Evolutionary conservation across 2,888 invertebrate species (phyloP), one percentile per base, ranked within the genome.

Genomic region (Lysandra bellargus): DNA sequence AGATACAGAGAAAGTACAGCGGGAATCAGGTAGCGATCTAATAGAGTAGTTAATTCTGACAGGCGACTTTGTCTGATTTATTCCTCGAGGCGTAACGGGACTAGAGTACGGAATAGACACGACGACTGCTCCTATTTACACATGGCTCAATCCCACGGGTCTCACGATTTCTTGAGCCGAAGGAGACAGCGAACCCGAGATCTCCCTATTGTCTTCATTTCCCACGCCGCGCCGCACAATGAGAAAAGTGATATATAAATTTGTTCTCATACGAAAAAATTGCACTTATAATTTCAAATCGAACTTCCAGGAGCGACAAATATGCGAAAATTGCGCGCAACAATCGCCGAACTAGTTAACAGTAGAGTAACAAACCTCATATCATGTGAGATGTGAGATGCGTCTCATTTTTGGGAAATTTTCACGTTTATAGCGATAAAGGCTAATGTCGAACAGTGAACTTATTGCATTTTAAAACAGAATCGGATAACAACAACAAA

Each of bases 151-250:
- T 85, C 85, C 85, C 87, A 86, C 86, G 86, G 85, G 85, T 91
- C 90, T 87, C 90, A 91, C 90, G 90, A 85, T 91, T 89, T 90
- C 90, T 87, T 86, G 85, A 82, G 83, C 80, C 83, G 82, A 82
- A 83, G 84, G 84, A 83, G 83, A 84, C 83, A 85, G 82, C 81
- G 83, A 82, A 83, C 84, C 83, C 82, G 83, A 85, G 84, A 85
- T 90, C 88, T 90, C 89, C 86, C 91, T 84, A 91, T 91, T 91
- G 91, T 91, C 83, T 87, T 64, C 44, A 77, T 81, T 89, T 91
- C 91, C 88, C 91, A 91, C 91, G 90, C 84, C 80, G 80, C 81
- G 83, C 81, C 80, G 80, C 81, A 84, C 85, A 84, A 83, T 83
- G 85, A 85, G 87, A 88, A 88, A 85, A 84, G 87, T 86, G 86